Evolutionary conservation across 2,888 invertebrate species (phyloP), one percentile per base, ranked within the genome.

Genomic region (Trisateles emortualis): DNA sequence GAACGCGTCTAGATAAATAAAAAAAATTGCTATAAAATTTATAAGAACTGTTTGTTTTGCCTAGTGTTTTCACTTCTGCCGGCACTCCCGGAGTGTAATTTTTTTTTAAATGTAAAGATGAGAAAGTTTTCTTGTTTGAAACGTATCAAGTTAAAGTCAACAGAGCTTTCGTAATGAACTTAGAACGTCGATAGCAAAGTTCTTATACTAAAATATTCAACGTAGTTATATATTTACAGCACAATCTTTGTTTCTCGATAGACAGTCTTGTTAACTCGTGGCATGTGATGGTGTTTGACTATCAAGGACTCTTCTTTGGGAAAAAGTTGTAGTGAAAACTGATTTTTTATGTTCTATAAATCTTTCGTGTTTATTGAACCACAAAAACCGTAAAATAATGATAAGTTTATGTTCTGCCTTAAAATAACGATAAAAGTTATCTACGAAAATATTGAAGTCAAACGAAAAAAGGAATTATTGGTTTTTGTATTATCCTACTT

Each of bases 41-140:
- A n/a, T n/a, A n/a, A n/a, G n/a, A n/a, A n/a, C n/a, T n/a, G n/a
- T n/a, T n/a, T n/a, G n/a, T n/a, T n/a, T n/a, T n/a, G n/a, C n/a
- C n/a, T n/a, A n/a, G n/a, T n/a, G n/a, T n/a, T n/a, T n/a, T n/a
- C n/a, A n/a, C n/a, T n/a, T n/a, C n/a, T n/a, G n/a, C n/a, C n/a
- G n/a, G n/a, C n/a, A n/a, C n/a, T n/a, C n/a, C n/a, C n/a, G n/a
- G n/a, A n/a, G n/a, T n/a, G n/a, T n/a, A n/a, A n/a, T n/a, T n/a
- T n/a, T n/a, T n/a, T n/a, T n/a, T n/a, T n/a, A n/a, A n/a, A n/a
- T n/a, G n/a, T n/a, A n/a, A n/a, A n/a, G n/a, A n/a, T n/a, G n/a
- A 56, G 19, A 26, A 59, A 59, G 24, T 59, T 62, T 59, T 62
- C 59, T 62, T 63, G 56, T 59, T 40, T 62, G 56, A 56, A 59